Conservation (phyloP, 2,113 vertebrate genomes). For the Stomatorhinus ivindoensis region DNA sequence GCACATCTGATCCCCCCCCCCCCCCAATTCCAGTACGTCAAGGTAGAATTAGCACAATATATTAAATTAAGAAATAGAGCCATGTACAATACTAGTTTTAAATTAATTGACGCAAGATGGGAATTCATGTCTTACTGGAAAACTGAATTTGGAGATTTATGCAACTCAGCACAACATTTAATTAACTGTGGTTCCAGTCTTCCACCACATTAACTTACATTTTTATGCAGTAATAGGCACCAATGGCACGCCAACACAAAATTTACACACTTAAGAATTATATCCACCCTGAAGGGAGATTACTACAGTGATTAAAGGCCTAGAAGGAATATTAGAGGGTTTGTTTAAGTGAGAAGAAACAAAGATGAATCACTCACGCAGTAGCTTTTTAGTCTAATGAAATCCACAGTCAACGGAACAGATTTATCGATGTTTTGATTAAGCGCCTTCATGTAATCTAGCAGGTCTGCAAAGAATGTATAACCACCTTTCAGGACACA, state of each 20-base stretch:
- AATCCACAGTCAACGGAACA: slow-evolving; percentile 73
- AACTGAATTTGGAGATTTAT: background rate
- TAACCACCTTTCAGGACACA: slow-evolving; percentile 81
- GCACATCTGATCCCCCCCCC: background rate
- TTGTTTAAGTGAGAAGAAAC: slow-evolving; percentile 2
- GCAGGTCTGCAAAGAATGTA: slow-evolving; percentile 79
- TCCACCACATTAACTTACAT: background rate
- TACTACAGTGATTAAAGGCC: background rate
- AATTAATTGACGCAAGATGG: background rate
- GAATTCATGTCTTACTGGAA: background rate
- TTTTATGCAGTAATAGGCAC: background rate
- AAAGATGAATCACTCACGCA: slow-evolving; percentile 55
- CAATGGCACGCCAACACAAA: background rate
- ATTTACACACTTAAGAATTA: background rate
- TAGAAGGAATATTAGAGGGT: slow-evolving; percentile 5
- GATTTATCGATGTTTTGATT: slow-evolving; percentile 75
- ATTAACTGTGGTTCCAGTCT: background rate
- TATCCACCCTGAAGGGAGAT: background rate
- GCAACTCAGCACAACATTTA: background rate
- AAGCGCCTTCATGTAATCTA: slow-evolving; percentile 73
- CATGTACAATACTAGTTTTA: background rate
- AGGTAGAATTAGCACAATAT: background rate
- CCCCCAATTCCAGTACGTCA: background rate
- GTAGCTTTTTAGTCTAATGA: slow-evolving; percentile 76
- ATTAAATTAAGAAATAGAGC: background rate